These are phyloP conservation scores for Chaenogobius annularis DNA, from an alignment of 2,113 vertebrate species.

Conservation along the genomic window DNA sequence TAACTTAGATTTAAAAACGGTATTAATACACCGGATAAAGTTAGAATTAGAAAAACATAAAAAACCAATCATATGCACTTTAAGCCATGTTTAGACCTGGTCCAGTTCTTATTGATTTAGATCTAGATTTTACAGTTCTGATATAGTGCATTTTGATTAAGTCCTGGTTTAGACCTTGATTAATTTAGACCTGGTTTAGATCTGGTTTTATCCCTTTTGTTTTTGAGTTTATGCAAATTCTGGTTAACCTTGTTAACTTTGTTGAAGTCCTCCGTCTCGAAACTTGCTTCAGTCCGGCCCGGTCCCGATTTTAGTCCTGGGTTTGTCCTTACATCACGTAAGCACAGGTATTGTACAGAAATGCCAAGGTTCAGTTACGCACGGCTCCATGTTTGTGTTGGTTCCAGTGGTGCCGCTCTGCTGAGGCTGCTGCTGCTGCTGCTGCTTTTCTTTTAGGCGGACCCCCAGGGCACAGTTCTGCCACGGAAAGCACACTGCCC, in stretches of 20 bases:
- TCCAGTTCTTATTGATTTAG: not conserved
- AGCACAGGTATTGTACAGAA: not conserved
- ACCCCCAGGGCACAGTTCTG: slow-evolving; percentile 8
- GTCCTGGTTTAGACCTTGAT: not conserved
- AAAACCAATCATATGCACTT: too few relatives aligned
- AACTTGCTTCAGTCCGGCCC: not conserved
- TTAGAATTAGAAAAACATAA: too few relatives aligned
- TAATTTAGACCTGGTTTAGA: too few relatives aligned
- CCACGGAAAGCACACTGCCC: not conserved
- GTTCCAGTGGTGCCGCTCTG: not conserved
- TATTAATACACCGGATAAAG: too few relatives aligned
- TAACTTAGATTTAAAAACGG: too few relatives aligned
- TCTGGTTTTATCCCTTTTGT: too few relatives aligned
- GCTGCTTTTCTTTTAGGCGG: not conserved
- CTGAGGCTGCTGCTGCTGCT: not conserved
- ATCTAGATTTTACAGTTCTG: too few relatives aligned
- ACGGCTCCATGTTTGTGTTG: not conserved
- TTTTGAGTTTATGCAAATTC: not conserved
- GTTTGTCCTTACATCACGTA: not conserved
- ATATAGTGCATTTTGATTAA: too few relatives aligned
- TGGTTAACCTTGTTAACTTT: not conserved
- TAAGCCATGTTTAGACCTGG: not conserved
- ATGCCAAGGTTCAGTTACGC: not conserved
- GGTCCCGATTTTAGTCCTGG: not conserved
- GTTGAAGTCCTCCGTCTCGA: not conserved